Evolutionary conservation across 2,888 invertebrate genomes (phyloP).

Genomic region (Trisateles emortualis): DNA sequence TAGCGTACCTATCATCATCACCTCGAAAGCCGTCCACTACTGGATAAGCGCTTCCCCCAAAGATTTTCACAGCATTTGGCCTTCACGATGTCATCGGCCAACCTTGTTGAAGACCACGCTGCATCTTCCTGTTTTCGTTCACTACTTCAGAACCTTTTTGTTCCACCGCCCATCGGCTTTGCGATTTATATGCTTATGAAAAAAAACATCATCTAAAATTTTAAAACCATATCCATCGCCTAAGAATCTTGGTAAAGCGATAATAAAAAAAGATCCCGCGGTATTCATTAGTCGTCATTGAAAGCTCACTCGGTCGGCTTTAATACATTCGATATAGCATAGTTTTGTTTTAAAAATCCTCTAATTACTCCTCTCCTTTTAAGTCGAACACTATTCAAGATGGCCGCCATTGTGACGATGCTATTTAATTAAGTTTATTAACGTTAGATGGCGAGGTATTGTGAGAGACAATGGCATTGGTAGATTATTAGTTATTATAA

Average conservation of each 20-base stretch:
- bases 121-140: too few species aligned
- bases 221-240: constrained; percentile 42
- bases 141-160: too few species aligned
- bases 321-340: constrained; percentile 61
- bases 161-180: too few species aligned
- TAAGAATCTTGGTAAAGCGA: constrained; percentile 26
- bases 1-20: too few species aligned
- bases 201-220: background rate
- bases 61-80: too few species aligned
- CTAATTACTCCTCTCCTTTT: constrained; percentile 62
- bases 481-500: constrained; percentile 32
- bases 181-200: background rate
- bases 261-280: constrained; percentile 59
- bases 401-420: constrained; percentile 26
- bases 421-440: constrained; percentile 52
- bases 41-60: too few species aligned
- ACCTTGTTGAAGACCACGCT: too few species aligned
- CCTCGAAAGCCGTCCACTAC: too few species aligned
- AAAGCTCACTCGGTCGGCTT: constrained; percentile 71
- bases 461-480: constrained; percentile 30
- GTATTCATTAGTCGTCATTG: constrained; percentile 82
- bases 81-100: too few species aligned
- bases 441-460: constrained; percentile 28
- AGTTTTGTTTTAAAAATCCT: constrained; percentile 69
- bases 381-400: constrained; percentile 42